phyloP scores from a whole-genome alignment of 1,140 invertebrate genomes.

The Drosophila nasuta region DNA sequence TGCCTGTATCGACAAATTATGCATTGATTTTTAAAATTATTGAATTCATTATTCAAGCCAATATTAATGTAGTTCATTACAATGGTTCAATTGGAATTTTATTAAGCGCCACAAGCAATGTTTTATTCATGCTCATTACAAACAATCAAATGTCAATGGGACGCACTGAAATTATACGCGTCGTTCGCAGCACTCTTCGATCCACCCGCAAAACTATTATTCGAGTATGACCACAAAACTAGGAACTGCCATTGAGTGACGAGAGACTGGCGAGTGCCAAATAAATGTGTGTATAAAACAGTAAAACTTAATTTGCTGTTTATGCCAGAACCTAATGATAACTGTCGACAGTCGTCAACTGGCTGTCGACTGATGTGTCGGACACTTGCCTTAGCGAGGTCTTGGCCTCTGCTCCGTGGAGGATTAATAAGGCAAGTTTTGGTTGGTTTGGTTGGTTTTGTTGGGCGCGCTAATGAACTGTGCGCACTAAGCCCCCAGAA shows the following conservation, averaged over 20 bases:
- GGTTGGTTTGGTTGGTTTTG: conserved; percentile 62
- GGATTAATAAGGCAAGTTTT: conserved; percentile 79
- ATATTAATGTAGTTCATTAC: conserved; percentile 1
- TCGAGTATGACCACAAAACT: conserved; percentile 7
- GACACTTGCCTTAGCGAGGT: conserved; percentile 13
- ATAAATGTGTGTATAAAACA: conserved; percentile 53
- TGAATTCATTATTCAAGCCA: not conserved
- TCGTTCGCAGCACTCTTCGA: not conserved
- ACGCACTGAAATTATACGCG: conserved; percentile 54
- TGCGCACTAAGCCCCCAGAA: conserved; percentile 58
- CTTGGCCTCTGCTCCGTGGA: conserved; percentile 39
- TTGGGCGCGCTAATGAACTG: conserved; percentile 75
- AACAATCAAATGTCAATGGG: conserved; percentile 78
- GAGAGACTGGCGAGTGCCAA: conserved; percentile 33
- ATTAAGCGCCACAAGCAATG: conserved; percentile 40
- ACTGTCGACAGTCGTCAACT: conserved; percentile 47
- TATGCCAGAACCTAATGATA: conserved; percentile 75
- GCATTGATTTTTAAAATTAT: not conserved
- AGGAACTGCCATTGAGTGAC: conserved; percentile 18
- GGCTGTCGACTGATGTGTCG: conserved; percentile 14
- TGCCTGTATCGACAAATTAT: not conserved
- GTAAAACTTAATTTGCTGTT: conserved; percentile 82
- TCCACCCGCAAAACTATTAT: conserved; percentile 33
- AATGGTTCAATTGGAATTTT: conserved; percentile 30
- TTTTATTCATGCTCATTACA: conserved; percentile 72